Conservation (phyloP, 2,888 invertebrate species). For the Cloeon dipterum region DNA sequence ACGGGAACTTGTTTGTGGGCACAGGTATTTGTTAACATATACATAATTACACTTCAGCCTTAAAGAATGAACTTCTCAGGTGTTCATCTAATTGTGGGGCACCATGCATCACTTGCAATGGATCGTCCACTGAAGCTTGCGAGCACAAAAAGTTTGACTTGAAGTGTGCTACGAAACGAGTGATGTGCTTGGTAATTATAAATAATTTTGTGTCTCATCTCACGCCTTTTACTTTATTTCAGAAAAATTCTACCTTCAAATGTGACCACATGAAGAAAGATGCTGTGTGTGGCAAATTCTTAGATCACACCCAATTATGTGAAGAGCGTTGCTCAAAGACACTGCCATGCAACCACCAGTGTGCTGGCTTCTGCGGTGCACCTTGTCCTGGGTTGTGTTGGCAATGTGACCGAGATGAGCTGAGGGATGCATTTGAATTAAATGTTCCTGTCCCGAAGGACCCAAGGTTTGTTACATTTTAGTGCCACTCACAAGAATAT, state of each 20-base stretch:
- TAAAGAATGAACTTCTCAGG: no score
- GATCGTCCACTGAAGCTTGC: no score
- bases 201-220: no score
- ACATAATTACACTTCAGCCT: slow-evolving; percentile 2
- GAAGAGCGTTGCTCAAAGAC: slow-evolving; percentile 17
- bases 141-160: no score
- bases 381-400: slow-evolving; percentile 35
- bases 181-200: no score
- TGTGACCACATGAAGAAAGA: no score
- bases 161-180: no score
- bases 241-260: slow-evolving; percentile 20
- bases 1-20: slow-evolving; percentile 33
- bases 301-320: no score
- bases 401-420: slow-evolving; percentile 23
- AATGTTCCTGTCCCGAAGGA: slow-evolving; percentile 27
- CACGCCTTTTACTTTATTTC: no score
- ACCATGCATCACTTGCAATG: background rate
- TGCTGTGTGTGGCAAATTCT: no score
- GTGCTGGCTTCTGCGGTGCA: slow-evolving; percentile 51
- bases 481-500: no score
- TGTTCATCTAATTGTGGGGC: no score
- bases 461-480: slow-evolving; percentile 20
- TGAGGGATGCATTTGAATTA: slow-evolving; percentile 21
- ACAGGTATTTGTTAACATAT: slow-evolving; percentile 20
- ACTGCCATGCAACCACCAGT: slow-evolving; percentile 31